These are phyloP conservation scores for Apodemia hepburni DNA, from an alignment of 2,888 invertebrate species.

Conservation along the genomic window DNA sequence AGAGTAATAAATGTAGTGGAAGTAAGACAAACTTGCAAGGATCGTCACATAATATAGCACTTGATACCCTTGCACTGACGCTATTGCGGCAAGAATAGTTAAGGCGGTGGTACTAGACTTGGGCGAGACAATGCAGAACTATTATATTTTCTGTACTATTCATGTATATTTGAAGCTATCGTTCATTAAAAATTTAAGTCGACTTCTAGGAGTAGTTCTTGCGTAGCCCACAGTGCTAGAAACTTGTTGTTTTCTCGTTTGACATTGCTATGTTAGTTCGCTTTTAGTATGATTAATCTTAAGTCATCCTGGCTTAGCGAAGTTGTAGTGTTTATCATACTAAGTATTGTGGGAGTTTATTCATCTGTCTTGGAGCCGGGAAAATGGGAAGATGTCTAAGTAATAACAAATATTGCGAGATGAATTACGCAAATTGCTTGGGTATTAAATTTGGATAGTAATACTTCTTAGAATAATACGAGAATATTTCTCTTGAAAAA, in stretches of 20 bases:
- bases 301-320: slow-evolving; percentile 14
- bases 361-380: slow-evolving; percentile 14
- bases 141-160: neutral
- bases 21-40: too few species aligned
- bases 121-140: too few species aligned
- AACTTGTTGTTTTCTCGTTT: slow-evolving; percentile 13
- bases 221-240: neutral
- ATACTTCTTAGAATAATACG: neutral
- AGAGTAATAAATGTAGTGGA: too few species aligned
- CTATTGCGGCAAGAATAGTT: too few species aligned
- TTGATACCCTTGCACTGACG: too few species aligned
- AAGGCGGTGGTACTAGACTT: too few species aligned
- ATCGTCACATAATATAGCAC: too few species aligned
- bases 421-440: slow-evolving; percentile 9
- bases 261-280: slow-evolving; percentile 12
- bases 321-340: slow-evolving; percentile 16
- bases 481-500: neutral
- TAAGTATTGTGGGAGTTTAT: slow-evolving; percentile 14
- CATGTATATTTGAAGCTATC: neutral
- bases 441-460: slow-evolving; percentile 6
- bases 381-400: slow-evolving; percentile 13
- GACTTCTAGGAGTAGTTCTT: neutral
- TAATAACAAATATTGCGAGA: slow-evolving; percentile 7
- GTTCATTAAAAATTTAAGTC: neutral
- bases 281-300: slow-evolving; percentile 16